Percentiles rank a stretch among this genome's conserved stretches.
These are phyloP conservation scores for Lomographa bimaculata DNA, from an alignment of 2,888 invertebrate genomes.

Conservation along the genomic window DNA sequence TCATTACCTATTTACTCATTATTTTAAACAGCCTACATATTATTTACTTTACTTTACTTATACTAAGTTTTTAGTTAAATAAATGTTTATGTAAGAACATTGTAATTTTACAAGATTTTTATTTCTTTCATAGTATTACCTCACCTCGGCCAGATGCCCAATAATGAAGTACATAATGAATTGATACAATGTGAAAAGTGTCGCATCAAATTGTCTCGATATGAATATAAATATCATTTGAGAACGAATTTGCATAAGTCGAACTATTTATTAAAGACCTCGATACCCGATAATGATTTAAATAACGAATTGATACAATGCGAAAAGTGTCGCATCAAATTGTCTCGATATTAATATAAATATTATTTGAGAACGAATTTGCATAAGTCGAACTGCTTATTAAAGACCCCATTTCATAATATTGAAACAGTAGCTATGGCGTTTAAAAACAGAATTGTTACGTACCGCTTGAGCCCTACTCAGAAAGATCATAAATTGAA, in stretches of 20 bases:
- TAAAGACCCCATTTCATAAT: constrained; percentile 17
- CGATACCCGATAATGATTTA: constrained; percentile 21
- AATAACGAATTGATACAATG: neutral
- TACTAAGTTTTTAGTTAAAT: too few relatives aligned
- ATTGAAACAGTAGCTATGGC: constrained; percentile 22
- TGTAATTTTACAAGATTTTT: too few relatives aligned
- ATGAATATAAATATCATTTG: constrained; percentile 17
- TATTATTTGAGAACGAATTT: constrained; percentile 24
- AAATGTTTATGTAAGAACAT: too few relatives aligned
- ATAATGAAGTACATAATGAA: too few relatives aligned
- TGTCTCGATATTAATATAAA: constrained; percentile 12
- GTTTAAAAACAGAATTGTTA: constrained; percentile 27
- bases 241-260: constrained; percentile 25
- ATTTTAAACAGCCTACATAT: too few relatives aligned
- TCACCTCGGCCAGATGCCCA: too few relatives aligned
- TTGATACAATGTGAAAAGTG: constrained; percentile 8
- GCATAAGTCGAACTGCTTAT: constrained; percentile 25
- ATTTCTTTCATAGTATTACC: too few relatives aligned
- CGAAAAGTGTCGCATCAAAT: constrained; percentile 13
- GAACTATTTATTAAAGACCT: constrained; percentile 19
- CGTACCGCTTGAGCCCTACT: constrained; percentile 22
- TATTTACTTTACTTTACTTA: too few relatives aligned
- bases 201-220: constrained; percentile 10
- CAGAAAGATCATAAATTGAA: too few relatives aligned
- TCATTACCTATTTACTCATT: too few relatives aligned